phyloP scores from a whole-genome alignment of 1,140 invertebrate species.

The Lordiphosa collinella region DNA sequence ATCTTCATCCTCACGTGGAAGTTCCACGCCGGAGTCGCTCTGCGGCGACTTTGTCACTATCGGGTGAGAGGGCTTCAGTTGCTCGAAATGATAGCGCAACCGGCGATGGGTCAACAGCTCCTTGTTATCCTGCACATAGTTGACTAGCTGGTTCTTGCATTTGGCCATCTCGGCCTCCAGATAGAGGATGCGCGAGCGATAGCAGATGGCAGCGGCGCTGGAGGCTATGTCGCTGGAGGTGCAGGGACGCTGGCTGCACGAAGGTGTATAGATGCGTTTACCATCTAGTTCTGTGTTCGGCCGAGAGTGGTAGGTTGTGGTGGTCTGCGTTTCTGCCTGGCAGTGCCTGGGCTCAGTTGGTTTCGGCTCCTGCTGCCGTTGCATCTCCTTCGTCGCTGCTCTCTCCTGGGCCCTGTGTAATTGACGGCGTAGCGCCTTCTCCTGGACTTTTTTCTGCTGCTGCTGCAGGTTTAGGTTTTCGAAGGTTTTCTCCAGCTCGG shows the following conservation, averaged over 20 bases:
- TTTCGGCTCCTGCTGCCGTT: no score
- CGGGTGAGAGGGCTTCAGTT: constrained; percentile 1
- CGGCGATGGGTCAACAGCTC: constrained; percentile 30
- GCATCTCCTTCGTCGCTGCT: no score
- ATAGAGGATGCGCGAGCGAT: constrained; percentile 23
- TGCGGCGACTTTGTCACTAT: neutral
- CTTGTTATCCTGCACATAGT: constrained; percentile 46
- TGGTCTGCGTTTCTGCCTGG: no score
- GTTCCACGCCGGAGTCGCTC: constrained; percentile 4
- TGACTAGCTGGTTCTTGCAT: constrained; percentile 47
- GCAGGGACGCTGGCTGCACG: neutral
- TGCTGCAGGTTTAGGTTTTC: no score
- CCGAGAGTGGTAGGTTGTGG: neutral
- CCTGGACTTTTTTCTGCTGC: no score
- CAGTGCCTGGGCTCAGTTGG: no score
- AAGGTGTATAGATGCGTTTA: constrained; percentile 15
- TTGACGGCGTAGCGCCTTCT: no score
- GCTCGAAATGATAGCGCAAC: constrained; percentile 32
- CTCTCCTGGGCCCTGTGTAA: no score
- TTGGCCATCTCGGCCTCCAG: constrained; percentile 57
- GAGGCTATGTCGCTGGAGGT: neutral
- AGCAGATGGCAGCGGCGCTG: constrained; percentile 25
- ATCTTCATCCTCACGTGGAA: neutral
- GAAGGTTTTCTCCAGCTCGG: no score
- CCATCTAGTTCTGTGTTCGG: neutral